Percentiles rank a stretch among this genome's conserved stretches.
Evolutionary conservation across 2,797 vertebrate genomes (phyloP).

Genomic region (Mus spretus): DNA sequence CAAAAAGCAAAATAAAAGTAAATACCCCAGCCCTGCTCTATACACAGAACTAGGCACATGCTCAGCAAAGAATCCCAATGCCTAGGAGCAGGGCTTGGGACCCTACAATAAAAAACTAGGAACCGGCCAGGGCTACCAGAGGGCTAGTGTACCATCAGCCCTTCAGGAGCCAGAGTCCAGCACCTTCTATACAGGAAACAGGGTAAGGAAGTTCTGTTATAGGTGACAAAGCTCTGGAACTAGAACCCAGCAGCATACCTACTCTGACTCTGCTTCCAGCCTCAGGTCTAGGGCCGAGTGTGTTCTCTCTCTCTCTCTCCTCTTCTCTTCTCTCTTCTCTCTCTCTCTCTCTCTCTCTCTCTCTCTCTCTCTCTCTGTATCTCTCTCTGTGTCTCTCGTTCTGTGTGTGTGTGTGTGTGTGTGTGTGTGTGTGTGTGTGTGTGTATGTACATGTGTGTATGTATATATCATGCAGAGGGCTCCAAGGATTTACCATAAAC

Average conservation of each 20-base stretch:
- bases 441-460: not conserved
- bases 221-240: not conserved
- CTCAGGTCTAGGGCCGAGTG: constrained; percentile 57
- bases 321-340: too few species aligned
- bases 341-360: too few species aligned
- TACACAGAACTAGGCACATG: not conserved
- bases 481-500: constrained; percentile 82
- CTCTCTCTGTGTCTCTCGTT: too few species aligned
- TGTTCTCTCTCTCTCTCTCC: too few species aligned
- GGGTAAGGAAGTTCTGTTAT: not conserved
- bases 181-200: not conserved
- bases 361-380: too few species aligned
- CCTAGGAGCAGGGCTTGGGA: not conserved
- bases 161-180: not conserved
- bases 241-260: constrained; percentile 46
- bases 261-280: constrained; percentile 55
- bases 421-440: not conserved
- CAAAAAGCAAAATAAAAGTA: not conserved
- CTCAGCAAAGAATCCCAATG: not conserved
- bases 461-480: constrained; percentile 64
- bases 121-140: not conserved
- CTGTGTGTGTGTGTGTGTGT: not conserved
- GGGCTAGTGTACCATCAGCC: not conserved
- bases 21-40: not conserved
- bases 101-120: not conserved